Evolutionary conservation across 1,140 invertebrate genomes (phyloP).

Genomic region (Drosophila eugracilis): DNA sequence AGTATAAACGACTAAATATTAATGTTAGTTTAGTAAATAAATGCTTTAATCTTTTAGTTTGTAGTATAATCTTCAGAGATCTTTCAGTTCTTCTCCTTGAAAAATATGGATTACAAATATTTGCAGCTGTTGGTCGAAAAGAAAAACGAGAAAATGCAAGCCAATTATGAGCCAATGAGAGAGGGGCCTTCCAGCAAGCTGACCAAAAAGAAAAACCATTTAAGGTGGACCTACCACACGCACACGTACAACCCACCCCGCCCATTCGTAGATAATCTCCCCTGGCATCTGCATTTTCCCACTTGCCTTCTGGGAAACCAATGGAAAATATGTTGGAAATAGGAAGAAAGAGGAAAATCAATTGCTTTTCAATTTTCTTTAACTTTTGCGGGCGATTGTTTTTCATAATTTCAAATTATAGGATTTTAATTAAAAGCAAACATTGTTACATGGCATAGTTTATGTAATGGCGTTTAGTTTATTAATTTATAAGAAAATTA

Average conservation of each 20-base stretch:
- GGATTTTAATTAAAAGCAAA: not conserved
- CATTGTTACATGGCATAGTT: not conserved
- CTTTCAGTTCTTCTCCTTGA: constrained; percentile 2
- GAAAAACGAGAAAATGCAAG: constrained; percentile 32
- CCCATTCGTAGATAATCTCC: constrained; percentile 10
- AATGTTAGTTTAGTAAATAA: no score
- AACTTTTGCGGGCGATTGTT: not conserved
- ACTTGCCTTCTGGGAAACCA: constrained; percentile 17
- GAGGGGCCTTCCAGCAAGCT: constrained; percentile 7
- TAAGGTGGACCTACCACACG: constrained; percentile 30
- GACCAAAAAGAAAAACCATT: constrained; percentile 17
- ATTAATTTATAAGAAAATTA: no score
- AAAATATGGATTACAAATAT: constrained; percentile 8
- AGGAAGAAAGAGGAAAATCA: constrained; percentile 42
- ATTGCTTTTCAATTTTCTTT: constrained; percentile 46
- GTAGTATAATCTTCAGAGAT: not conserved
- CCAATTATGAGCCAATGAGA: constrained; percentile 32
- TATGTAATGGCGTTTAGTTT: no score
- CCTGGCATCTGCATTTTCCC: constrained; percentile 16
- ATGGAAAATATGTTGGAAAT: not conserved
- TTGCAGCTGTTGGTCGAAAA: constrained; percentile 25
- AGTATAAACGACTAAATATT: not conserved
- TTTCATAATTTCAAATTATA: constrained; percentile 10
- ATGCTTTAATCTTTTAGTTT: not conserved
- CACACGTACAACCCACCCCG: constrained; percentile 3